Base-by-base conservation (phyloP, 2,113 vertebrate species). In the Todiramphus chloris region DNA sequence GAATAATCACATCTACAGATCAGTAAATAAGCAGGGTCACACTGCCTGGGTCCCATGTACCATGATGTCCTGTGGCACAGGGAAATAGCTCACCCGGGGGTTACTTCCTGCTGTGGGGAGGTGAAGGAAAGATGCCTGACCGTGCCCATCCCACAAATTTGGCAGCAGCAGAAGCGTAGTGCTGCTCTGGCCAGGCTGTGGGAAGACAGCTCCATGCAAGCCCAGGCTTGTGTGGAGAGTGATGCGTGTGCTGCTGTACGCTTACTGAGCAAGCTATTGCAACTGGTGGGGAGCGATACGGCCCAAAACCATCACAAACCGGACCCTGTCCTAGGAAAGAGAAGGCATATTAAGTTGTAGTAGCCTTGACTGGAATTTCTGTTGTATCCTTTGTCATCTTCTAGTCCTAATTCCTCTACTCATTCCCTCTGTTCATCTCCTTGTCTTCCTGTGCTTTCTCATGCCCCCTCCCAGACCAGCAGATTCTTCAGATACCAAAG, bases 181-280 rank as follows among this genome's bases (percentile, higher is more conserved):
- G 30, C 68, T 81, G 43, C 23, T 13, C 39, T 86, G 80, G 56
- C 73, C 53, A 53, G 72, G 60, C 62, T 48, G 72, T 0, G 0
- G 60, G 62, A 87, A 81, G 13, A n/a, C 0, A 0, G 51, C 27
- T 35, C 11, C 0, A 0, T 72, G 58, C 50, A 2, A 69, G 89
- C 56, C 56, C 53, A 37, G 64, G 56, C 70, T 55, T 91, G 89
- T 4, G 3, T 16, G 67, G 31, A 64, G 12, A 37, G 37, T 7
- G 48, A 28, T 0, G 0, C 56, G 44, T 35, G 63, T 3, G 31
- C 53, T 75, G 59, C 67, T 83, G 28, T 60, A 13, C 0, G 0
- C 87, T 35, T 25, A 14, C 41, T 30, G 6, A 80, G 69, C 46
- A 27, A 46, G 17, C 33, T 60, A 2, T 51, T 30, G 33, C 37